These are phyloP conservation scores for Lineus longissimus DNA, from an alignment of 1,140 invertebrate genomes.

Conservation along the genomic window DNA sequence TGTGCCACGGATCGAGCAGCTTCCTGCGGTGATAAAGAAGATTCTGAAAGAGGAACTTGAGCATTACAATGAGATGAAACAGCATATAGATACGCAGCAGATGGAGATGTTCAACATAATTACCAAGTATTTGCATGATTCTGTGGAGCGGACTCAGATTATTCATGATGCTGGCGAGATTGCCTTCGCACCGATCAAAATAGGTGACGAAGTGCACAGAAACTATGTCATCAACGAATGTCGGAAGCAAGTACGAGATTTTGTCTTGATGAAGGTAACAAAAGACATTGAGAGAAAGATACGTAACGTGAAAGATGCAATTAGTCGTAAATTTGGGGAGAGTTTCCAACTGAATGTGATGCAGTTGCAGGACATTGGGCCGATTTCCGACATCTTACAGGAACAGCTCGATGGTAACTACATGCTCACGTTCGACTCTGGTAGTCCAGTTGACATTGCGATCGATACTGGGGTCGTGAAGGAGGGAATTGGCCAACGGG, in stretches of 20 bases:
- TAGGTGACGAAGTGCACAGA: background rate
- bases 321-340: too few species aligned
- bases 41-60: background rate
- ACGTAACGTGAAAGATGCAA: too few species aligned
- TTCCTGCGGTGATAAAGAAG: background rate
- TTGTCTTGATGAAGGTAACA: background rate
- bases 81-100: background rate
- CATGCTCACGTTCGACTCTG: too few species aligned
- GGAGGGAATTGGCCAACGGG: too few species aligned
- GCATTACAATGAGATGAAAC: background rate
- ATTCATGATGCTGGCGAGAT: background rate
- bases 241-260: slow-evolving; percentile 1
- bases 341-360: too few species aligned
- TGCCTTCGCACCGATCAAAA: background rate
- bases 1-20: background rate
- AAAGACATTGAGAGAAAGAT: background rate
- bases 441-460: too few species aligned
- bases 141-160: background rate
- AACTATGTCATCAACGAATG: background rate
- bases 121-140: background rate
- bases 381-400: too few species aligned
- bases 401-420: too few species aligned
- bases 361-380: too few species aligned
- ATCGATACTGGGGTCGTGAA: too few species aligned
- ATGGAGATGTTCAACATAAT: background rate